These are phyloP conservation scores for Andricus quercusramuli DNA, from an alignment of 2,888 invertebrate genomes.

Conservation along the genomic window DNA sequence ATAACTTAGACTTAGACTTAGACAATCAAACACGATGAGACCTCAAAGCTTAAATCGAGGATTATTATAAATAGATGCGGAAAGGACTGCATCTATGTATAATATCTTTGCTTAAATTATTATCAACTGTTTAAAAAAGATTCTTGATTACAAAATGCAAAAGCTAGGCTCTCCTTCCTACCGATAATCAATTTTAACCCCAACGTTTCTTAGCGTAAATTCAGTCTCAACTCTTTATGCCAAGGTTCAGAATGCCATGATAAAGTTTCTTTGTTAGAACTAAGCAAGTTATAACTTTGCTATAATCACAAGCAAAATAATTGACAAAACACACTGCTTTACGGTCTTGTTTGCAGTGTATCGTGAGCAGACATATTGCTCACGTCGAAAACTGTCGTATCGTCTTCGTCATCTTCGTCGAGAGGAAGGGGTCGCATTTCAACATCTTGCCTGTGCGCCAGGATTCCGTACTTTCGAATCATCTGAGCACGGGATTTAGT, in stretches of 20 bases:
- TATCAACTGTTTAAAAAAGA: neutral
- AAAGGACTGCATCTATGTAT: neutral
- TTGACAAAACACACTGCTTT: conserved; percentile 45
- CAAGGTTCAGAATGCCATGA: conserved; percentile 21
- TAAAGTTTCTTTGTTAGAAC: conserved; percentile 40
- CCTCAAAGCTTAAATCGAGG: neutral
- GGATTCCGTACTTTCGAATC: conserved; percentile 78
- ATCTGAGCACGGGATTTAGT: conserved; percentile 75
- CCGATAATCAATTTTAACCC: neutral
- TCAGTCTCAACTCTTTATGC: conserved; percentile 51
- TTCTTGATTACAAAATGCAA: neutral
- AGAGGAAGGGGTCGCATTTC: conserved; percentile 79
- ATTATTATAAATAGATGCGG: neutral
- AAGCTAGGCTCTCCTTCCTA: neutral
- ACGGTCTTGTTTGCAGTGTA: conserved; percentile 60
- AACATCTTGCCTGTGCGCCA: conserved; percentile 77
- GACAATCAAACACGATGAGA: neutral
- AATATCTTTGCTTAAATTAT: neutral
- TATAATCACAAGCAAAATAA: conserved; percentile 22
- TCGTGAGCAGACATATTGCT: conserved; percentile 65
- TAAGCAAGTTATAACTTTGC: conserved; percentile 40
- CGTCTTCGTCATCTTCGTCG: conserved; percentile 79
- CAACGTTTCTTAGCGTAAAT: conserved; percentile 31
- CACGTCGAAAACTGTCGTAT: conserved; percentile 77
- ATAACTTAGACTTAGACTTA: neutral